Conservation (phyloP, 2,888 invertebrate genomes). For the Galerucella nymphaeae region DNA sequence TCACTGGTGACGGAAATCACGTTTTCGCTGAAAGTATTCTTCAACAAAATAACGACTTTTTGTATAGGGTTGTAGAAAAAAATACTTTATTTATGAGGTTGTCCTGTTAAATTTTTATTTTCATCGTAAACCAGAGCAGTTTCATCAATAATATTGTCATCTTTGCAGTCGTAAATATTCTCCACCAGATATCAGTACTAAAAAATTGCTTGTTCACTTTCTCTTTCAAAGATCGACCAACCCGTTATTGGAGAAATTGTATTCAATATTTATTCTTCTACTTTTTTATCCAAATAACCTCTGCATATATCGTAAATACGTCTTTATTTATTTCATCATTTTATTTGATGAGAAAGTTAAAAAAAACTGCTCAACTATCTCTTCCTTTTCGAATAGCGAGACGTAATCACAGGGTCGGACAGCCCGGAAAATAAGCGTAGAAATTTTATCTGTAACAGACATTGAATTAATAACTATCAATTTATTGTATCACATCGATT, state of each 20-base stretch:
- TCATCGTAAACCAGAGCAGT: no score
- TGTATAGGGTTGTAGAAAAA: no score
- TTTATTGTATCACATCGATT: neutral
- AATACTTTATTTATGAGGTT: no score
- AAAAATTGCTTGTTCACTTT: constrained; percentile 20
- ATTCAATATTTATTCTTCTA: constrained; percentile 20
- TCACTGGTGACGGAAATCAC: no score
- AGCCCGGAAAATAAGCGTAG: neutral
- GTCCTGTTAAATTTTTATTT: no score
- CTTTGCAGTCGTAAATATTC: neutral
- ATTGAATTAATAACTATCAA: neutral
- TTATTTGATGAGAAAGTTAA: constrained; percentile 37
- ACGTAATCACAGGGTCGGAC: neutral
- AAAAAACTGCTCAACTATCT: constrained; percentile 6
- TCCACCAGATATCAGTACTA: neutral
- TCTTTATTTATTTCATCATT: constrained; percentile 37
- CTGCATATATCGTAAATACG: constrained; percentile 5
- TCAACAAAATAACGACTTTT: no score
- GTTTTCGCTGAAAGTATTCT: no score
- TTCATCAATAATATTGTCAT: neutral
- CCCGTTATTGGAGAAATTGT: constrained; percentile 23
- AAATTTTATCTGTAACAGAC: neutral
- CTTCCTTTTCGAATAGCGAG: constrained; percentile 11
- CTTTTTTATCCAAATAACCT: constrained; percentile 27
- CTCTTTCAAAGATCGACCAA: constrained; percentile 17